Evolutionary conservation across 1,140 invertebrate species (phyloP).

Genomic region (Drosophila sucinea): DNA sequence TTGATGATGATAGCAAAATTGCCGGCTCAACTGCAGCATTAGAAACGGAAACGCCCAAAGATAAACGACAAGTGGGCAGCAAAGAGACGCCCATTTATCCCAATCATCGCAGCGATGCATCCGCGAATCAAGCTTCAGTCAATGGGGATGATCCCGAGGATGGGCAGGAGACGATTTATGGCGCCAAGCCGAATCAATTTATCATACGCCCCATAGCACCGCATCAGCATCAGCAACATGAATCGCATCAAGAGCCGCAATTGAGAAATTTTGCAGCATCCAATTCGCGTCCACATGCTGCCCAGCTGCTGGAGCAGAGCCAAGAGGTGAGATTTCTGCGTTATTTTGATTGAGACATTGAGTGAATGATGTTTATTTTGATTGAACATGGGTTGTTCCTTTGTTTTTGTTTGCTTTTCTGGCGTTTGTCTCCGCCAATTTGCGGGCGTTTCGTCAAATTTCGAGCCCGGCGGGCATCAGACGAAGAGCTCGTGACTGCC

Average conservation of each 20-base stretch:
- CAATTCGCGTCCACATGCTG: conserved; percentile 71
- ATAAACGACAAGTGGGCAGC: conserved; percentile 74
- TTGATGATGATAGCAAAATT: conserved; percentile 31
- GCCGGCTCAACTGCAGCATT: conserved; percentile 37
- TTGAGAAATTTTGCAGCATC: conserved; percentile 73
- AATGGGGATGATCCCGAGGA: conserved; percentile 80
- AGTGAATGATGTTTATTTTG: neutral
- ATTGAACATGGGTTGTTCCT: neutral
- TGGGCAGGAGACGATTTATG: conserved; percentile 78
- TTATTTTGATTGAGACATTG: conserved; percentile 20
- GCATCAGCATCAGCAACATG: conserved; percentile 73
- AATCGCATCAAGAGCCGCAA: conserved; percentile 74
- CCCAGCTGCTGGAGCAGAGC: conserved; percentile 75
- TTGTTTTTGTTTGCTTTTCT: conserved; percentile 38
- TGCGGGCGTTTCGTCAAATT: conserved; percentile 54
- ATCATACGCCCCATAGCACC: conserved; percentile 77
- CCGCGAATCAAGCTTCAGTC: neutral
- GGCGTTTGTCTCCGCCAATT: conserved; percentile 30
- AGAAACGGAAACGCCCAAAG: conserved; percentile 64
- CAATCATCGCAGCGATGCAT: conserved; percentile 65
- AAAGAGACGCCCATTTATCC: conserved; percentile 75
- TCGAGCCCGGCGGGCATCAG: conserved; percentile 54
- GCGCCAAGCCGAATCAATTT: conserved; percentile 76
- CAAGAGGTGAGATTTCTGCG: conserved; percentile 68
- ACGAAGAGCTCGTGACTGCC: conserved; percentile 63